Percentiles rank a stretch among this genome's conserved stretches.
phyloP scores from a whole-genome alignment of 2,797 vertebrate species.

The Phrynocephalus vlangalii region DNA sequence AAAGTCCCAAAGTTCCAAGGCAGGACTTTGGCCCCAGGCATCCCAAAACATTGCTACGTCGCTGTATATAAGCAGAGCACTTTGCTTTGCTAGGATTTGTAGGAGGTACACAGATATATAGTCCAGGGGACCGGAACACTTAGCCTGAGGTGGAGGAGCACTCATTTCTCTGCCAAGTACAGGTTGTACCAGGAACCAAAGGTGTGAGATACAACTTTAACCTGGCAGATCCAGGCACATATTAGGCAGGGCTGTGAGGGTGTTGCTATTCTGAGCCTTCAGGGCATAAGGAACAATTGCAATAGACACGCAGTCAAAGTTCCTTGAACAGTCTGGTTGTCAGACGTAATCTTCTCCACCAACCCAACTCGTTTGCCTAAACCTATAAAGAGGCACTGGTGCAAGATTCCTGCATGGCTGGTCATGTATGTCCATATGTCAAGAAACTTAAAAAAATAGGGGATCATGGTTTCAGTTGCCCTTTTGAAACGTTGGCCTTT shows the following conservation, averaged over 20 bases:
- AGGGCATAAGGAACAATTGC: neutral
- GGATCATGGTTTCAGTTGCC: no score
- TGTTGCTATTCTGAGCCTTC: neutral
- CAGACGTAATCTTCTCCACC: neutral
- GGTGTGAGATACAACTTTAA: neutral
- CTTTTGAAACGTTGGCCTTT: no score
- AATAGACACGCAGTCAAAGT: neutral
- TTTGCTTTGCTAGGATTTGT: neutral
- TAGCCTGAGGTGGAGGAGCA: neutral
- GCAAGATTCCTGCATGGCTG: neutral
- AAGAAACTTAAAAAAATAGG: no score
- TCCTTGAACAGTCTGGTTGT: neutral
- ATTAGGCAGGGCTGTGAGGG: neutral
- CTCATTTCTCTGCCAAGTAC: neutral
- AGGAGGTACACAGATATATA: neutral
- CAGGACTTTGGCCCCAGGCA: no score
- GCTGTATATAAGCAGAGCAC: no score
- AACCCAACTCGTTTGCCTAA: neutral
- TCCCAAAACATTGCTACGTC: no score
- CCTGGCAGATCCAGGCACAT: neutral
- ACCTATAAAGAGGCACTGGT: neutral
- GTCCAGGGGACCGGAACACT: neutral
- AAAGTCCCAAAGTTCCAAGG: no score
- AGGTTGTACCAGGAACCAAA: neutral
- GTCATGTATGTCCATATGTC: neutral